A percentile compares a stretch with the other conserved stretches of the same genome.
These are phyloP conservation scores for Acanthosepion esculentum DNA, from an alignment of 2,888 invertebrate genomes.

Conservation along the genomic window DNA sequence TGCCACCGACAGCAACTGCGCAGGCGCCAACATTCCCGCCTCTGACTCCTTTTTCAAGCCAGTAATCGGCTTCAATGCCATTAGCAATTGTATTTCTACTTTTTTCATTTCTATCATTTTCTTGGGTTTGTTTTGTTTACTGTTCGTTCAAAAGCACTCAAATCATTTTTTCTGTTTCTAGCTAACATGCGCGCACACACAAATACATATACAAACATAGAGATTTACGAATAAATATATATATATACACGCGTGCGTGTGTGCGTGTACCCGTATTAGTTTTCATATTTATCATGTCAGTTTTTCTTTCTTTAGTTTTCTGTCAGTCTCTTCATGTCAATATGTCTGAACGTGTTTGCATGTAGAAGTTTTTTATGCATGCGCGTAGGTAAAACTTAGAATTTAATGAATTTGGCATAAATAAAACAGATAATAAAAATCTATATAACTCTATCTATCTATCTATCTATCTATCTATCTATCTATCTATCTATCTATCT, in stretches of 20 bases:
- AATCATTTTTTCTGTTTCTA: background rate
- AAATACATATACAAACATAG: background rate
- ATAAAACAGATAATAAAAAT: too few relatives aligned
- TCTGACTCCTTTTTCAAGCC: background rate
- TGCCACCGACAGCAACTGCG: background rate
- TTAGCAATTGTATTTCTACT: background rate
- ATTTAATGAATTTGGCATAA: too few relatives aligned
- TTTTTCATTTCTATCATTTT: too few relatives aligned
- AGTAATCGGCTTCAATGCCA: background rate
- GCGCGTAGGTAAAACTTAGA: too few relatives aligned
- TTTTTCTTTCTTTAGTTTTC: too few relatives aligned
- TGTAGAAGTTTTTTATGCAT: too few relatives aligned
- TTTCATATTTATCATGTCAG: too few relatives aligned
- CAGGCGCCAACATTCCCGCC: constrained; percentile 16
- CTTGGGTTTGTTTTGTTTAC: too few relatives aligned
- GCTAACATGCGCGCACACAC: background rate
- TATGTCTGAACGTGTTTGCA: too few relatives aligned
- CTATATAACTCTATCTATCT: background rate
- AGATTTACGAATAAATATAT: background rate
- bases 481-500: background rate
- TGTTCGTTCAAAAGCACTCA: too few relatives aligned
- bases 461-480: background rate
- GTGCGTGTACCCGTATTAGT: background rate
- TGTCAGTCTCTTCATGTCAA: too few relatives aligned
- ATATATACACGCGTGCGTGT: background rate